Evolutionary conservation across 2,888 invertebrate genomes (phyloP).

Genomic region (Eupithecia exiguata): DNA sequence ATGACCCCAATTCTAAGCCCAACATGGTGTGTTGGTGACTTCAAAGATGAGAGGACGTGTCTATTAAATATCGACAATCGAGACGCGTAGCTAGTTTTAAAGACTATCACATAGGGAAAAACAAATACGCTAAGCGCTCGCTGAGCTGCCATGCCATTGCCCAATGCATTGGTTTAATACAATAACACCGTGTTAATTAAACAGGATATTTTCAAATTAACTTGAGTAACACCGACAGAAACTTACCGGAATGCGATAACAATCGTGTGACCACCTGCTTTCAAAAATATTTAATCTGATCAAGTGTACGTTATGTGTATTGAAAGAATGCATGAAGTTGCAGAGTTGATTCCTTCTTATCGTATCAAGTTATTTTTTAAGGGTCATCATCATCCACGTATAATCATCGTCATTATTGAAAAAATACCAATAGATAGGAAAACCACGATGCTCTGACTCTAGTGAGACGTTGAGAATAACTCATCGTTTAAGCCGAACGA

Average conservation of each 20-base stretch:
- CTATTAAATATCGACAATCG: not conserved
- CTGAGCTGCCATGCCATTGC: conserved; percentile 8
- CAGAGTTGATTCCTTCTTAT: not conserved
- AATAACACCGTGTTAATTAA: conserved; percentile 42
- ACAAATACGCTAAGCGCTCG: not conserved
- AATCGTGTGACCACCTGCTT: conserved; percentile 37
- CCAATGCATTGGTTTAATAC: conserved; percentile 14
- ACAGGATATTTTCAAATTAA: conserved; percentile 36
- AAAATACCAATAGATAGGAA: too few relatives aligned
- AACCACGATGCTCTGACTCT: too few relatives aligned
- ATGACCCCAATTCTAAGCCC: not conserved
- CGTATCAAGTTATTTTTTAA: not conserved
- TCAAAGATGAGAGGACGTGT: not conserved
- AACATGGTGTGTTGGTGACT: not conserved
- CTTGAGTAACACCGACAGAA: conserved; percentile 38
- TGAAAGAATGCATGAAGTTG: conserved; percentile 37
- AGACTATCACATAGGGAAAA: too few relatives aligned
- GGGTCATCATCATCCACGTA: not conserved
- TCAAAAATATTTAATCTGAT: conserved; percentile 32
- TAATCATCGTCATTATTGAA: too few relatives aligned
- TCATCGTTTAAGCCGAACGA: too few relatives aligned
- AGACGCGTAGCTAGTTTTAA: not conserved
- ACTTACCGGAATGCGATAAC: conserved; percentile 36
- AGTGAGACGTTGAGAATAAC: too few relatives aligned
- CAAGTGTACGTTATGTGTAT: not conserved